Base-by-base conservation (phyloP, 2,797 vertebrate genomes). In the Phalloptychus januarius region DNA sequence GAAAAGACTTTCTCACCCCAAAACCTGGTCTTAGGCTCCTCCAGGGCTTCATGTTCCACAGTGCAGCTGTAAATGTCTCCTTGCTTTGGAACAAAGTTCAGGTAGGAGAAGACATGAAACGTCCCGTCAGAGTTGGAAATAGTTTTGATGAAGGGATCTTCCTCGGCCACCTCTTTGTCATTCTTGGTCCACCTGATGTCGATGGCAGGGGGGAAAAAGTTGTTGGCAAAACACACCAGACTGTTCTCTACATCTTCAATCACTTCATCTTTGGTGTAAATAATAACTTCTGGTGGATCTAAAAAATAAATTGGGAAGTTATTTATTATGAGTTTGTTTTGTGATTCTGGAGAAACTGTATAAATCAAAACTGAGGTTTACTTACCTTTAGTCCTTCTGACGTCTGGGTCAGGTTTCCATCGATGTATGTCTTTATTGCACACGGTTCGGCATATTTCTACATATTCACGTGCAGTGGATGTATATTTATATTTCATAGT, bases 191-290 rank as follows among this genome's bases (percentile, higher is more conserved):
- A 96, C 7, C 12, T 88, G 52, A 96, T 89, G 0, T 78, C 85
- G 46, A 95, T 46, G 0, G 3, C 48, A 0, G 95, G 94, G 0
- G 95, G 95, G 75, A 93, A 95, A 74, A 96, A 91, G 28, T 93
- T 89, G 36, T 81, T 86, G 40, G 94, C 61, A 18, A 91, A 92
- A 73, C 96, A 96, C 83, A 96, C 89, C 74, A 96, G 91, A 0
- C 88, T 93, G 80, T 95, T 96, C 72, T 91, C 77, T 61, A 80
- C 76, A 7, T 89, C 92, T n/a, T 93, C 74, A 65, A 85, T 77
- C 54, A 95, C 90, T 1, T 82, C 44, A 10, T 85, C 58, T 52
- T 65, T 77, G 28, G 82, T 15, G 75, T 91, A 92, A 48, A 93
- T 58, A 31, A 75, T 46, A 23, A 52, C 74, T 2, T 83, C 74